phyloP scores from a whole-genome alignment of 2,113 vertebrate genomes.

The Eretmochelys imbricata region DNA sequence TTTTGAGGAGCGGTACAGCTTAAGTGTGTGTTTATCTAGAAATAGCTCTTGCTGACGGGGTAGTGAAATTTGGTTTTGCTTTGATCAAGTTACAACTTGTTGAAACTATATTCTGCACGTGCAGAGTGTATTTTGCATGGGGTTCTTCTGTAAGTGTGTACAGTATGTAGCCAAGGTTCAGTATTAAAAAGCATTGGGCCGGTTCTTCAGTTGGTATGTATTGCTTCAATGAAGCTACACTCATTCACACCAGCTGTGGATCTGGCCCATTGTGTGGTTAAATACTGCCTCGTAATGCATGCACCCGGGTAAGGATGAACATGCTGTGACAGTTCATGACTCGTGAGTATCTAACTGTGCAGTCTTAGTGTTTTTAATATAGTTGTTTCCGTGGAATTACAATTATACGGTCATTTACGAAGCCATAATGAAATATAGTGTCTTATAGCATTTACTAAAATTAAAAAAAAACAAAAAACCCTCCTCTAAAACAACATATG shows the following conservation, averaged over 20 bases:
- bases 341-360: not conserved
- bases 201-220: not conserved
- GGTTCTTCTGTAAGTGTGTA: accelerated
- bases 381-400: constrained; percentile 13
- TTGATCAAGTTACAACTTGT: not conserved
- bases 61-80: not conserved
- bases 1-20: not conserved
- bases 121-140: accelerated
- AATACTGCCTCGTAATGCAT: accelerated
- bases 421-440: not conserved
- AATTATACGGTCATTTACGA: not conserved
- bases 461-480: not conserved
- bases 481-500: not conserved
- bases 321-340: not conserved
- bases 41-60: not conserved
- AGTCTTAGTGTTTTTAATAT: not conserved
- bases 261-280: not conserved
- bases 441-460: not conserved
- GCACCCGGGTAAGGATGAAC: not conserved
- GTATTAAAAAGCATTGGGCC: not conserved
- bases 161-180: accelerated
- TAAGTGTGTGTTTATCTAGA: not conserved
- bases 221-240: not conserved
- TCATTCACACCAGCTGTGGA: constrained; percentile 4
- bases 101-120: not conserved